These are phyloP conservation scores for Lepeophtheirus salmonis DNA, from an alignment of 1,140 invertebrate species.

Conservation along the genomic window DNA sequence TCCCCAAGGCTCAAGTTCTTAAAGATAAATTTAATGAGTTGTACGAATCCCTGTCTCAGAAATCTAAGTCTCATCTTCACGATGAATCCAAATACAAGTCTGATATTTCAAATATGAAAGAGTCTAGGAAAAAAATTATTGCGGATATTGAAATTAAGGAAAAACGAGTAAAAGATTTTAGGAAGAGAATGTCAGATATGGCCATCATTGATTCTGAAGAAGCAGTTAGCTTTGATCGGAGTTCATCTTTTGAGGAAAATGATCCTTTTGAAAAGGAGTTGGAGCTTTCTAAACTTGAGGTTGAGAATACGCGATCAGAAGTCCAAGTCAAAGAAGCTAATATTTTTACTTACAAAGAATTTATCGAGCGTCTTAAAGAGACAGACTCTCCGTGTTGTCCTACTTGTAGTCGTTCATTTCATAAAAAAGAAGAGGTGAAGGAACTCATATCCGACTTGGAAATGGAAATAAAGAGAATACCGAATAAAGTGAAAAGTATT, in stretches of 20 bases:
- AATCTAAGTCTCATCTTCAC: neutral
- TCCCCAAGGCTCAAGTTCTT: neutral
- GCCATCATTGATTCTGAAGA: neutral
- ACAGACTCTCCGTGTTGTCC: conserved; percentile 10
- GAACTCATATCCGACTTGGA: conserved; percentile 8
- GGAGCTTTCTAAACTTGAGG: conserved; percentile 2
- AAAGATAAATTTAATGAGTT: neutral
- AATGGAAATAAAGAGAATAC: conserved; percentile 1
- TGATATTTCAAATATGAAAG: neutral
- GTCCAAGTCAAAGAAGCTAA: conserved; percentile 17
- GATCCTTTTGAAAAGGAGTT: conserved; percentile 8
- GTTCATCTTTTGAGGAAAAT: conserved; percentile 1
- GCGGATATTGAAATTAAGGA: neutral
- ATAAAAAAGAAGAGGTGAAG: conserved; percentile 3
- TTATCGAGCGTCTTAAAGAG: conserved; percentile 2
- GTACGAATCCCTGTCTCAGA: neutral
- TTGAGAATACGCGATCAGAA: conserved; percentile 3
- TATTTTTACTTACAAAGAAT: conserved; percentile 9
- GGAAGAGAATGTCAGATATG: neutral
- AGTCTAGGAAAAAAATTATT: neutral
- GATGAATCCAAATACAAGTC: neutral
- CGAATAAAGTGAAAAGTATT: conserved; percentile 3
- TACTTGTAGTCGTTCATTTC: conserved; percentile 10
- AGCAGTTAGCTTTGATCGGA: neutral
- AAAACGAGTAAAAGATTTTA: neutral